Evolutionary conservation across 2,797 vertebrate species (phyloP).

Genomic region (Tamandua tetradactyla): DNA sequence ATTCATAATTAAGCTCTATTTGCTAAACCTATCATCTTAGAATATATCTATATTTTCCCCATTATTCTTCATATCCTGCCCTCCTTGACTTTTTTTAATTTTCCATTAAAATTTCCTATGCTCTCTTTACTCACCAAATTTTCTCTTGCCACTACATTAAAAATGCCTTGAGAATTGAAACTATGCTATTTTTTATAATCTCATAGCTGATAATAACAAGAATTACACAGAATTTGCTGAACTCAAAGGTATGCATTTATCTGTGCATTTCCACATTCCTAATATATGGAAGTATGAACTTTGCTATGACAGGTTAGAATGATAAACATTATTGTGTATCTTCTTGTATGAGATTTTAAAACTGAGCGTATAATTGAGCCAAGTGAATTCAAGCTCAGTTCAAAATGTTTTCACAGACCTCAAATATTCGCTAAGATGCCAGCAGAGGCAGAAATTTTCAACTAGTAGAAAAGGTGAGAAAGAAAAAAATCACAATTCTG

Average conservation of each 20-base stretch:
- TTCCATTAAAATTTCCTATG: neutral
- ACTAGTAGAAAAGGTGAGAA: neutral
- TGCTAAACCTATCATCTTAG: slow-evolving; percentile 6
- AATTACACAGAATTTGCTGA: neutral
- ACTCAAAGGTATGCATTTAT: neutral
- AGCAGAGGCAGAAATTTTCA: neutral
- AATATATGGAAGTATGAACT: slow-evolving; percentile 1
- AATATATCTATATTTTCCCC: neutral
- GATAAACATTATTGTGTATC: slow-evolving; percentile 11
- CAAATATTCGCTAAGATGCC: neutral
- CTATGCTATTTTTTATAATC: neutral
- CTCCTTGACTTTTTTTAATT: slow-evolving; percentile 2
- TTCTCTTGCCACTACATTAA: slow-evolving; percentile 34
- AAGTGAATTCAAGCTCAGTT: slow-evolving; percentile 28
- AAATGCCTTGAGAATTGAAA: neutral
- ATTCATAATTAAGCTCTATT: slow-evolving; percentile 39
- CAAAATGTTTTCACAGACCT: neutral
- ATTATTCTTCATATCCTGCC: neutral
- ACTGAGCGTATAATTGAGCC: neutral
- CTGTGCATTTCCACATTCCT: slow-evolving; percentile 15
- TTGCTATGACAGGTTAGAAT: slow-evolving; percentile 7
- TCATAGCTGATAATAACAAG: neutral
- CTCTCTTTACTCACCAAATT: neutral
- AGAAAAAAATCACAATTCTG: neutral
- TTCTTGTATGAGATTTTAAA: slow-evolving; percentile 28